Conservation (phyloP, 2,797 vertebrate species). For the Numenius phaeopus region DNA sequence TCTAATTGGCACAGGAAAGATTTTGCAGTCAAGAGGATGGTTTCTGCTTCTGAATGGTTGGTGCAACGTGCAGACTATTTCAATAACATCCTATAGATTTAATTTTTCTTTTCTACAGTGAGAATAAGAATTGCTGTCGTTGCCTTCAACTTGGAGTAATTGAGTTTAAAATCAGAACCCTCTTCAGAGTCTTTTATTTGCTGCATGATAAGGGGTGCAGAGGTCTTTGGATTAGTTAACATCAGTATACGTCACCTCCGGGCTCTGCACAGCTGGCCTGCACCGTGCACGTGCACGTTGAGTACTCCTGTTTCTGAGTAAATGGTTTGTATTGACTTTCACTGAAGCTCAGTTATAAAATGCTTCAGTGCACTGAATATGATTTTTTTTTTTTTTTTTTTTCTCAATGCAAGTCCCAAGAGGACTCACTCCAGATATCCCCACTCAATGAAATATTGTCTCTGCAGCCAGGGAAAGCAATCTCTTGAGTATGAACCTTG, state of each 20-base stretch:
- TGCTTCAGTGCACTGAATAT: constrained; percentile 43
- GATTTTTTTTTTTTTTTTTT: not conserved
- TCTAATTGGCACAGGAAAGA: not conserved
- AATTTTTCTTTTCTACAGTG: not conserved
- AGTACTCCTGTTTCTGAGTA: not conserved
- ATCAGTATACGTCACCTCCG: not conserved
- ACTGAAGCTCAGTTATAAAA: constrained; percentile 20
- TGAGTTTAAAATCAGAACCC: not conserved
- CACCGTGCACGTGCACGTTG: not conserved
- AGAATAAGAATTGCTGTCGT: not conserved
- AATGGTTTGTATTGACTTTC: not conserved
- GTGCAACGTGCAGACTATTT: not conserved
- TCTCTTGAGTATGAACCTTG: constrained; percentile 15
- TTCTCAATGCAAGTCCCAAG: constrained; percentile 7
- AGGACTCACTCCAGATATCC: constrained; percentile 21
- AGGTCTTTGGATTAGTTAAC: not conserved
- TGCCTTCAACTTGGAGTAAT: not conserved
- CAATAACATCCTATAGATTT: not conserved
- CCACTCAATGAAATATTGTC: constrained; percentile 57
- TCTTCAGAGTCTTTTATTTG: not conserved
- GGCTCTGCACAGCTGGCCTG: not conserved
- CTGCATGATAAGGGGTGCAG: not conserved
- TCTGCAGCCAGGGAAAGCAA: constrained; percentile 41
- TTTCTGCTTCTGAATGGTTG: not conserved
- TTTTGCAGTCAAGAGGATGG: not conserved